A percentile compares a stretch with the other conserved stretches of the same genome.
phyloP scores from a whole-genome alignment of 1,140 invertebrate genomes.

The Scaptomyza pallida region DNA sequence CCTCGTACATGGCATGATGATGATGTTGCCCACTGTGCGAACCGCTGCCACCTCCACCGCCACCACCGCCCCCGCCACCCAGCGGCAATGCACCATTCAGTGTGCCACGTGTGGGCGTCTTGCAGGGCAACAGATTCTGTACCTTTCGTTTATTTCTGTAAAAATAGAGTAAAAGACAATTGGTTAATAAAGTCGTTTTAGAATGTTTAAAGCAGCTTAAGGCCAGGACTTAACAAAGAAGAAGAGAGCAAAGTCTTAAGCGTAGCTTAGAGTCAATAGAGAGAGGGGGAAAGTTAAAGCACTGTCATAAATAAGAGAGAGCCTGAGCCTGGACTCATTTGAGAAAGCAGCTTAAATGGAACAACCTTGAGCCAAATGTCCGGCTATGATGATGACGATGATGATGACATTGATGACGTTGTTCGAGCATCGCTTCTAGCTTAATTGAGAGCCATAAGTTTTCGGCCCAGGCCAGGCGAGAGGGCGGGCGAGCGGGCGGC shows the following conservation, averaged over 20 bases:
- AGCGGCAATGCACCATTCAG: constrained; percentile 83
- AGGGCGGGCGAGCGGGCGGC: not conserved
- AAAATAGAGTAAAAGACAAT: constrained; percentile 70
- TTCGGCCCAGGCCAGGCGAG: constrained; percentile 38
- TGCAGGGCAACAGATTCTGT: constrained; percentile 89
- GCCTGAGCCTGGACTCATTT: not conserved
- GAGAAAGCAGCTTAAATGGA: constrained; percentile 32
- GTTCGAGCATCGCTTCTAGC: constrained; percentile 21
- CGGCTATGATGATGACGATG: constrained; percentile 21
- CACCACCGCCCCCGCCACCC: constrained; percentile 27
- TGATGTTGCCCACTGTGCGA: constrained; percentile 76
- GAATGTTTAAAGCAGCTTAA: not conserved
- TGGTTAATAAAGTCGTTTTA: constrained; percentile 20
- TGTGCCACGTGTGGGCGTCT: constrained; percentile 87
- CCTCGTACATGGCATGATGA: constrained; percentile 87
- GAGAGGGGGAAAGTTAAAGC: not conserved
- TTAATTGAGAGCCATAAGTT: constrained; percentile 73
- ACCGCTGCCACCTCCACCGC: constrained; percentile 35
- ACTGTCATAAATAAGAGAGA: not conserved
- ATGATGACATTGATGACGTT: constrained; percentile 62
- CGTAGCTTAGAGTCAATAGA: not conserved
- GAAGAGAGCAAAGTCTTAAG: not conserved
- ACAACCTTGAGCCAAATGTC: constrained; percentile 5
- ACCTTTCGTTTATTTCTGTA: constrained; percentile 90
- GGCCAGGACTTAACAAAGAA: not conserved